Evolutionary conservation across 1,140 invertebrate genomes (phyloP).

Genomic region (Drosophila persimilis): DNA sequence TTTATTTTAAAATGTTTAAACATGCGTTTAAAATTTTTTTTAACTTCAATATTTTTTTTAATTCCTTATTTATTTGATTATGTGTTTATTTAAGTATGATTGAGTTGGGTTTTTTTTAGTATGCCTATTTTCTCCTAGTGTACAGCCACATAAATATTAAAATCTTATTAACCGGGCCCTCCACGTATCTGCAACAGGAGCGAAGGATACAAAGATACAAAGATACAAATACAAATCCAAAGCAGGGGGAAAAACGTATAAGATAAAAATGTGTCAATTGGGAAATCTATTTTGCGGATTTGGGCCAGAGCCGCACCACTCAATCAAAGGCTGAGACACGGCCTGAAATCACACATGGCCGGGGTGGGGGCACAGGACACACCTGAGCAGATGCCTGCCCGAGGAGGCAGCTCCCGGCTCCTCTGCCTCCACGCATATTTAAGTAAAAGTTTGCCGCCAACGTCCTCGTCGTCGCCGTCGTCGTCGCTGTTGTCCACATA

Average conservation of each 20-base stretch:
- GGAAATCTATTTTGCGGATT: slow-evolving; percentile 81
- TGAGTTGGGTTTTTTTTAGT: no score
- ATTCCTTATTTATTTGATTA: no score
- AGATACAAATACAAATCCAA: slow-evolving; percentile 1
- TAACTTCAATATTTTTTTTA: no score
- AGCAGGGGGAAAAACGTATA: no score
- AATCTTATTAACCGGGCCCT: slow-evolving; percentile 55
- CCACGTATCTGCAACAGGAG: slow-evolving; percentile 30
- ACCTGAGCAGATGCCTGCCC: slow-evolving; percentile 55
- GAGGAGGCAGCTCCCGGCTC: background rate
- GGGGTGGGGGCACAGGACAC: slow-evolving; percentile 9
- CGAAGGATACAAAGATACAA: slow-evolving; percentile 57
- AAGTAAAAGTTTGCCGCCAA: slow-evolving; percentile 63
- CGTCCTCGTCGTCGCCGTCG: slow-evolving; percentile 49
- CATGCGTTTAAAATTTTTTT: no score
- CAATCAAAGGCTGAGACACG: slow-evolving; percentile 65
- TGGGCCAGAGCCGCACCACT: slow-evolving; percentile 59
- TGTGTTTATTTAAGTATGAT: no score
- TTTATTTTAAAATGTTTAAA: no score
- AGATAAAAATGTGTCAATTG: slow-evolving; percentile 77
- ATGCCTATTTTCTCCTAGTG: background rate
- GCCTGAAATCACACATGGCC: slow-evolving; percentile 60
- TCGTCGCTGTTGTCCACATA: slow-evolving; percentile 70
- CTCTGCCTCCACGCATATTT: slow-evolving; percentile 61
- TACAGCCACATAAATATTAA: slow-evolving; percentile 64